Percentiles rank a stretch among this genome's conserved stretches.
These are phyloP conservation scores for Trichosurus vulpecula DNA, from an alignment of 2,797 vertebrate species.

Conservation along the genomic window DNA sequence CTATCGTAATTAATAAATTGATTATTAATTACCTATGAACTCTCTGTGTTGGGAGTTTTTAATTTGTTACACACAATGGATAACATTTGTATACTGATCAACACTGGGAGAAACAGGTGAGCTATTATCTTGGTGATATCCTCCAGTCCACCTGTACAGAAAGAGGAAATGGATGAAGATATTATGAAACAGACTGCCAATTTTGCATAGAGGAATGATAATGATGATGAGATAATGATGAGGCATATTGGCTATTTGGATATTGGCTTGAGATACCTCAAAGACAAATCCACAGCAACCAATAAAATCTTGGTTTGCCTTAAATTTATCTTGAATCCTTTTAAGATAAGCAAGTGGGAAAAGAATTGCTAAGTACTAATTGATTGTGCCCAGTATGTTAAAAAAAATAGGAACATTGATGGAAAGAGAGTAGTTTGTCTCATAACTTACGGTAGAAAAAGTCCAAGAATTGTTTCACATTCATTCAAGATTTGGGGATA, in stretches of 20 bases:
- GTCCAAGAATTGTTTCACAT: neutral
- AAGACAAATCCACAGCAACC: neutral
- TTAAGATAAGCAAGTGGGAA: neutral
- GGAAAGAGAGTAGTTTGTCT: neutral
- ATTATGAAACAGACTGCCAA: neutral
- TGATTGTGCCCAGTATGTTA: neutral
- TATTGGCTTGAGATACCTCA: neutral
- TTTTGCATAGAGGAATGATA: neutral
- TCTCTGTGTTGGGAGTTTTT: too few relatives aligned
- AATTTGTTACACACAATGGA: neutral
- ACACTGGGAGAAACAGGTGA: neutral
- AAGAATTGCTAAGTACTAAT: neutral
- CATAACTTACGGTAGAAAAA: neutral
- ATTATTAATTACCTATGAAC: too few relatives aligned
- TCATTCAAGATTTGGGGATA: neutral
- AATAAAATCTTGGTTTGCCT: neutral
- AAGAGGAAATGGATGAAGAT: neutral
- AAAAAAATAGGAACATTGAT: neutral
- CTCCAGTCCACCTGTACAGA: neutral
- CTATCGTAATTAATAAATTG: too few relatives aligned
- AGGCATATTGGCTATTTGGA: neutral
- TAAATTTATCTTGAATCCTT: neutral
- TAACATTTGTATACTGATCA: neutral
- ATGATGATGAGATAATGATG: neutral
- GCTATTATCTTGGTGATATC: neutral